Evolutionary conservation across 2,113 vertebrate species (phyloP).

Genomic region (Gymnocephalus cernua): DNA sequence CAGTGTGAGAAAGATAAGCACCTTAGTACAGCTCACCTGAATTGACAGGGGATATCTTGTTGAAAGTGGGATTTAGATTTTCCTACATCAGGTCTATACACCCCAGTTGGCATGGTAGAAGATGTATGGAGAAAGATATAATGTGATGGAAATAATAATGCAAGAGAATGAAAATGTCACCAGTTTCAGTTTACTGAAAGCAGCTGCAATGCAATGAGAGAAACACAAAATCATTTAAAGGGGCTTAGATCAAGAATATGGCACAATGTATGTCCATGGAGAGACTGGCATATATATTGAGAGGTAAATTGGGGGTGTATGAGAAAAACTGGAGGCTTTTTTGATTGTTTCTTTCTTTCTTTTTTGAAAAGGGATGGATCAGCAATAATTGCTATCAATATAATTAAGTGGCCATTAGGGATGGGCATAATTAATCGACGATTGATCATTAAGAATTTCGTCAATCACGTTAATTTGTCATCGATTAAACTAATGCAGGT

Average conservation of each 20-base stretch:
- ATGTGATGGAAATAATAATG: constrained; percentile 26
- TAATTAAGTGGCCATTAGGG: neutral
- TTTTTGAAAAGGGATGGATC: constrained; percentile 1
- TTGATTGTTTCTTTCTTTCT: too few species aligned
- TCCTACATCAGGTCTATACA: constrained; percentile 28
- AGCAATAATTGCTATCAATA: neutral
- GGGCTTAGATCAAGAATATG: too few species aligned
- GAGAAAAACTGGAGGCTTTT: too few species aligned
- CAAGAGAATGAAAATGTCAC: neutral
- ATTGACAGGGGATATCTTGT: constrained; percentile 38
- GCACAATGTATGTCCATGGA: too few species aligned
- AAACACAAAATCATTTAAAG: too few species aligned
- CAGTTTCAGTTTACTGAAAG: neutral
- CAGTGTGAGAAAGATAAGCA: constrained; percentile 65
- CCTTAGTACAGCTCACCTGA: constrained; percentile 65
- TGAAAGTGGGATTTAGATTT: constrained; percentile 50
- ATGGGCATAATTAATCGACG: too few species aligned
- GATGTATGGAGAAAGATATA: constrained; percentile 10
- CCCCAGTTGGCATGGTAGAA: constrained; percentile 25
- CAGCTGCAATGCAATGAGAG: neutral
- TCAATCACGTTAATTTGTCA: too few species aligned
- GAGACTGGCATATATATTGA: too few species aligned
- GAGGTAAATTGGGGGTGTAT: too few species aligned
- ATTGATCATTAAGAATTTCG: too few species aligned
- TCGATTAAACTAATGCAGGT: too few species aligned